A percentile compares a stretch with the other conserved stretches of the same genome.
Evolutionary conservation across 2,113 vertebrate genomes (phyloP).

Genomic region (Gymnarchus niloticus): DNA sequence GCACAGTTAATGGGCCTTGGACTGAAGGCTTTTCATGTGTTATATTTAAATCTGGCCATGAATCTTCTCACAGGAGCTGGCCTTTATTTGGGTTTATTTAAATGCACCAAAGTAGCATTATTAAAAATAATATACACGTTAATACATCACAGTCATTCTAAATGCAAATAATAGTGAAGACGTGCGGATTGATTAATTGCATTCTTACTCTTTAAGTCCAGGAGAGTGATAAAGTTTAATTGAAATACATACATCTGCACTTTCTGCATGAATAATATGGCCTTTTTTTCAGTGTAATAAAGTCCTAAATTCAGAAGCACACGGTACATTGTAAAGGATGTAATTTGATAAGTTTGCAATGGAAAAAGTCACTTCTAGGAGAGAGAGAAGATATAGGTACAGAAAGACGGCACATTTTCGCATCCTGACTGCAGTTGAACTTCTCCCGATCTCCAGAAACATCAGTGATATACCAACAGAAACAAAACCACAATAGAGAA

Average conservation of each 20-base stretch:
- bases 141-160: not conserved
- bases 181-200: not conserved
- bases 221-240: too few relatives aligned
- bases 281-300: not conserved
- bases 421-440: not conserved
- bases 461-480: not conserved
- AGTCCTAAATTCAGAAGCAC: not conserved
- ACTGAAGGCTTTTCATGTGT: not conserved
- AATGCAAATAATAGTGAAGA: not conserved
- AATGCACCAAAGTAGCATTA: not conserved
- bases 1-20: not conserved
- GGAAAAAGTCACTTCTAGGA: not conserved
- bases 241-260: not conserved
- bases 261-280: not conserved
- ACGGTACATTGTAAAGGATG: not conserved
- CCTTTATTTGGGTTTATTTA: constrained; percentile 9
- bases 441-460: not conserved
- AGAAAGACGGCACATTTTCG: not conserved
- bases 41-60: not conserved
- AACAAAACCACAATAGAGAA: not conserved
- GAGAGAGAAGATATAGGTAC: not conserved
- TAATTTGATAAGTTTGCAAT: not conserved
- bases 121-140: not conserved
- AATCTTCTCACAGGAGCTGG: not conserved
- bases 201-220: not conserved